These are phyloP conservation scores for Montipora capricornis DNA, from an alignment of 64 coral and sea anemone species.

Conservation along the genomic window DNA sequence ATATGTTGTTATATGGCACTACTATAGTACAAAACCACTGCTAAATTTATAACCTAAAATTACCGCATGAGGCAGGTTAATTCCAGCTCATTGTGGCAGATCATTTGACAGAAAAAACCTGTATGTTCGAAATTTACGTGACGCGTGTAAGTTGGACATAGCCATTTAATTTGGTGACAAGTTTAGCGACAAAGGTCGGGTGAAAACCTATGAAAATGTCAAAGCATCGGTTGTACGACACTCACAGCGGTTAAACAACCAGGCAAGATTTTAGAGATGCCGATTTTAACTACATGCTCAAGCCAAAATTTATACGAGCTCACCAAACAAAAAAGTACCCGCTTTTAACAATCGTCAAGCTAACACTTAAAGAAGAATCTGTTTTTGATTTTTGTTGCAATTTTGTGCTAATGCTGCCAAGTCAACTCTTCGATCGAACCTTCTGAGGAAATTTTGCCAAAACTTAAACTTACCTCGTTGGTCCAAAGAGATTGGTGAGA, in stretches of 20 bases:
- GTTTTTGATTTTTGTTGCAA: background rate
- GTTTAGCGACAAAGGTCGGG: constrained; percentile 5
- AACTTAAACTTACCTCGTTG: no score
- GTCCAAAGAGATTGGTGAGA: no score
- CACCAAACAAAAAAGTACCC: background rate
- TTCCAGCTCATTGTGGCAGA: no score
- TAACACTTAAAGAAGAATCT: background rate
- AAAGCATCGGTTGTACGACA: background rate
- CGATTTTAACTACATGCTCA: background rate
- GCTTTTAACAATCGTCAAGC: background rate
- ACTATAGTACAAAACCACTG: background rate
- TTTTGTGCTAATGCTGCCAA: background rate
- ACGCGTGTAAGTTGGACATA: no score
- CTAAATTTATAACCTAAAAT: background rate
- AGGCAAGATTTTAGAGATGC: background rate
- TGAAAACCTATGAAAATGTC: constrained; percentile 26
- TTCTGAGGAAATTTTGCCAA: background rate
- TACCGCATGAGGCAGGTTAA: background rate
- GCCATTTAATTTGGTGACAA: background rate
- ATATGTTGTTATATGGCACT: background rate
- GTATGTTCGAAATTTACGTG: background rate
- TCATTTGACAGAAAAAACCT: background rate
- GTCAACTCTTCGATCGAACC: background rate
- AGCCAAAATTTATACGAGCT: background rate
- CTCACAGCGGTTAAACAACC: constrained; percentile 41